Percentiles rank a stretch among this genome's conserved stretches.
Conservation (phyloP, 2,113 vertebrate species). For the Sprattus sprattus region DNA sequence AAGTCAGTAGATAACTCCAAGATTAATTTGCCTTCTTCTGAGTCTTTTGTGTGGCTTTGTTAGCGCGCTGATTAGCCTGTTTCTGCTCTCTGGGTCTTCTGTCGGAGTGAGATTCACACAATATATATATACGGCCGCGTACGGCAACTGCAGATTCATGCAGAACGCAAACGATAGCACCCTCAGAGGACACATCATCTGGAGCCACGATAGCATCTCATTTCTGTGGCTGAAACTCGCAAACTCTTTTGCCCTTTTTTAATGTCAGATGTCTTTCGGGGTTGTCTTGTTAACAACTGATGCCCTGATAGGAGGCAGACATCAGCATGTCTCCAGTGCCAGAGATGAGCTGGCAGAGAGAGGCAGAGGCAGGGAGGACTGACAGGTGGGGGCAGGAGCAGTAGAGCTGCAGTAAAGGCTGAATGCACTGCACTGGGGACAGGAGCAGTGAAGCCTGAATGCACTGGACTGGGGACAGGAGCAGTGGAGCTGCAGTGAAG, state of each 20-base stretch:
- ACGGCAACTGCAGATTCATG: constrained; percentile 15
- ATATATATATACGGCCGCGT: neutral
- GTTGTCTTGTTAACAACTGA: constrained; percentile 26
- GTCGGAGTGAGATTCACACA: neutral
- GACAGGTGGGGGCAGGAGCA: neutral
- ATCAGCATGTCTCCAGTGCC: neutral
- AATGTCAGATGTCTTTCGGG: constrained; percentile 31
- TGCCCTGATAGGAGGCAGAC: neutral
- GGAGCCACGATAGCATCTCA: constrained; percentile 23
- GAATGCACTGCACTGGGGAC: neutral
- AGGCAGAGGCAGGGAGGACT: neutral
- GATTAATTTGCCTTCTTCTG: neutral
- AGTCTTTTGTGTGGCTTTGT: constrained; percentile 13
- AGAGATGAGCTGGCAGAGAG: neutral
- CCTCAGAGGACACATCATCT: neutral
- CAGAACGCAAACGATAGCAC: constrained; percentile 22
- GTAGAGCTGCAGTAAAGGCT: neutral
- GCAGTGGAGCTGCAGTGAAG: too few species aligned
- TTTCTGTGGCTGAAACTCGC: constrained; percentile 10
- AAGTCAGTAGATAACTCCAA: neutral
- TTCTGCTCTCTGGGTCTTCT: neutral
- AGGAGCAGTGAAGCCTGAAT: neutral
- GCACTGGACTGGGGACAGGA: neutral
- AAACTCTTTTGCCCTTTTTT: constrained; percentile 1
- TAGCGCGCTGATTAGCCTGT: neutral